Evolutionary conservation across 2,113 vertebrate species (phyloP).

Genomic region (Hassar affinis): DNA sequence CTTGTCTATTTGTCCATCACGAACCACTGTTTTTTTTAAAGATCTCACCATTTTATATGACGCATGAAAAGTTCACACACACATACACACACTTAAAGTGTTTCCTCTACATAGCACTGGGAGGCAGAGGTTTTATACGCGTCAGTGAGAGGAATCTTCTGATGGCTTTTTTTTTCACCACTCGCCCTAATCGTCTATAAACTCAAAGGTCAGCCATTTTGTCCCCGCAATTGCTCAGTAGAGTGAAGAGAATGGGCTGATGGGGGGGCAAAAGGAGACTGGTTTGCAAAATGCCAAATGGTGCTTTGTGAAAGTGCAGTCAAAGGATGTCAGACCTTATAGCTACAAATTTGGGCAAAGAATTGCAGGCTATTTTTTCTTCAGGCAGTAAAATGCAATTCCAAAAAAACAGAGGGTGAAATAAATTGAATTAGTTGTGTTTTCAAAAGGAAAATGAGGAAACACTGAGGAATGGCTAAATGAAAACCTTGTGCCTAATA

Average conservation of each 20-base stretch:
- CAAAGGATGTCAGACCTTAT: constrained; percentile 61
- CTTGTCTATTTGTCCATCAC: constrained; percentile 39
- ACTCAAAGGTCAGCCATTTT: constrained; percentile 70
- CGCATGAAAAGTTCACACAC: constrained; percentile 64
- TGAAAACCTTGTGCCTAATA: neutral
- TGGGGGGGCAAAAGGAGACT: constrained; percentile 46
- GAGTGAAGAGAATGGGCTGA: constrained; percentile 58
- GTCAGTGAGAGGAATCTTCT: constrained; percentile 50
- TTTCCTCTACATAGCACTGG: neutral
- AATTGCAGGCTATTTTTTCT: neutral
- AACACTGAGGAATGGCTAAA: neutral
- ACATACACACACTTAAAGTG: constrained; percentile 11
- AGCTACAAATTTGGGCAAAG: constrained; percentile 30
- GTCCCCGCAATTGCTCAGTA: constrained; percentile 55
- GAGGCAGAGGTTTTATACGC: constrained; percentile 34
- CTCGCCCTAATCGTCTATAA: constrained; percentile 66
- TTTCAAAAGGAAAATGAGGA: neutral
- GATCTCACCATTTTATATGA: constrained; percentile 59
- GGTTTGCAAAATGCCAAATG: constrained; percentile 51
- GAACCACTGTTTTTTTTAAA: constrained; percentile 45
- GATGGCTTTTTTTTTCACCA: constrained; percentile 51
- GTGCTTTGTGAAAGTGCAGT: constrained; percentile 56
- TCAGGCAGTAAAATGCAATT: neutral
- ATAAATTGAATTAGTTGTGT: neutral
- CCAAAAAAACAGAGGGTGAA: neutral